Base-by-base conservation (phyloP, 2,888 invertebrate genomes). In the Platynereis dumerilii region DNA sequence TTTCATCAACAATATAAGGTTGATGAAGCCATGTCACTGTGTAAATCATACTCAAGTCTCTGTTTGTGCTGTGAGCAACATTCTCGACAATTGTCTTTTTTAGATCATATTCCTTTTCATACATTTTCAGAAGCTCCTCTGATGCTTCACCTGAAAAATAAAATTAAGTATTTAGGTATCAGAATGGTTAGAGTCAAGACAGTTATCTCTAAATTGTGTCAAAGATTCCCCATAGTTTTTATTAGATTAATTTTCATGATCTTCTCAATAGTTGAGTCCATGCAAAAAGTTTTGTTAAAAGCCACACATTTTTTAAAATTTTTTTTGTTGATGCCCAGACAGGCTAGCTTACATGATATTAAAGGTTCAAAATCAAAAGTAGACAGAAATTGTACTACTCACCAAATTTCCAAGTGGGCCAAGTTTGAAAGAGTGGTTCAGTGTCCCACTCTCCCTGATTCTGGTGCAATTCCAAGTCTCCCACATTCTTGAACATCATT, bases 11-110 rank as follows among this genome's bases (percentile, higher is more conserved):
- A 48, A 87, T 79, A 72, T 85, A 80, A 17, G 83, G 78, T 72
- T 87, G 86, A 73, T 86, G 85, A 1, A 84, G 79, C 87, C 87
- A 87, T 53, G 81, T 78, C 15, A 85, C 78, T 45, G 84, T 83
- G 71, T 84, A 82, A 73, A 86, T 85, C 85, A 86, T 85, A 12
- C 83, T 77, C 53, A 83, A 80, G 66, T 83, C 75, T 66, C 84
- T 80, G 61, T 76, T 80, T 59, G 74, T 76, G 5, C 81, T 76
- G 75, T 86, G 85, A 17, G 85, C 85, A 56, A 87, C 81, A 75
- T 85, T 86, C 75, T 86, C 83, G 28, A 82, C 74, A 52, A 87
- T 78, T 60, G 77, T 74, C 67, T 77, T 74, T 70, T 85, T 79
- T 70, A 86, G 81, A 74, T 81, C 74, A 62, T 84, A 78, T 75